Conservation (phyloP, 1,140 invertebrate species). For the Micrasema minimum region DNA sequence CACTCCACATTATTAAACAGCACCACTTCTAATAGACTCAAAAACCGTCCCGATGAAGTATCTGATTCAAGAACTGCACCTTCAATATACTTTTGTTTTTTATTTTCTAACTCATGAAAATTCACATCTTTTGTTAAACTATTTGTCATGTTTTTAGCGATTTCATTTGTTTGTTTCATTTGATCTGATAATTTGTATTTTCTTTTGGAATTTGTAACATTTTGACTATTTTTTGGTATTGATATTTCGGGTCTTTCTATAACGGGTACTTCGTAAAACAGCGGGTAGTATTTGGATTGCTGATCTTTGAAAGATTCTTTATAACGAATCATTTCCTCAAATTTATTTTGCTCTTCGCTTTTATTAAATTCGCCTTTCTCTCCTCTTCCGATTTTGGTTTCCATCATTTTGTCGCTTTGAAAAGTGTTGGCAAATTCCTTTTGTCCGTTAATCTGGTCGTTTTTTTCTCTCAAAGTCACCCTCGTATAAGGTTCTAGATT, state of each 20-base stretch:
- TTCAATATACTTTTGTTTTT: not conserved
- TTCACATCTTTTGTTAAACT: not conserved
- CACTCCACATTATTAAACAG: conserved; percentile 76
- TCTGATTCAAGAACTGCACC: not conserved
- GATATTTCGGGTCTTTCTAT: conserved; percentile 17
- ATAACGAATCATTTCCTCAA: too few species aligned
- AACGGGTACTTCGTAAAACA: conserved; percentile 41
- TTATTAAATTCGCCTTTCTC: conserved; percentile 1
- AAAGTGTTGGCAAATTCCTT: conserved; percentile 6
- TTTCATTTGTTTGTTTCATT: not conserved
- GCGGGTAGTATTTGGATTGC: not conserved
- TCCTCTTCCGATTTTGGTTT: not conserved
- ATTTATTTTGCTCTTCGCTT: conserved; percentile 1
- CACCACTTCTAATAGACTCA: conserved; percentile 79
- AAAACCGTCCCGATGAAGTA: conserved; percentile 59
- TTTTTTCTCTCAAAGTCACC: not conserved
- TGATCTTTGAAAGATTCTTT: not conserved
- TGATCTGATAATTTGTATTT: not conserved
- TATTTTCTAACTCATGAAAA: not conserved
- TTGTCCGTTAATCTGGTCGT: conserved; percentile 9
- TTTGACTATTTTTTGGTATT: conserved; percentile 1
- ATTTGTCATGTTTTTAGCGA: not conserved
- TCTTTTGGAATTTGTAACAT: conserved; percentile 1
- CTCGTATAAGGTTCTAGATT: not conserved
- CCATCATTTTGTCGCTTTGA: not conserved